Base-by-base conservation (phyloP, 1,140 invertebrate species). In the Aphaenogaster rudis region DNA sequence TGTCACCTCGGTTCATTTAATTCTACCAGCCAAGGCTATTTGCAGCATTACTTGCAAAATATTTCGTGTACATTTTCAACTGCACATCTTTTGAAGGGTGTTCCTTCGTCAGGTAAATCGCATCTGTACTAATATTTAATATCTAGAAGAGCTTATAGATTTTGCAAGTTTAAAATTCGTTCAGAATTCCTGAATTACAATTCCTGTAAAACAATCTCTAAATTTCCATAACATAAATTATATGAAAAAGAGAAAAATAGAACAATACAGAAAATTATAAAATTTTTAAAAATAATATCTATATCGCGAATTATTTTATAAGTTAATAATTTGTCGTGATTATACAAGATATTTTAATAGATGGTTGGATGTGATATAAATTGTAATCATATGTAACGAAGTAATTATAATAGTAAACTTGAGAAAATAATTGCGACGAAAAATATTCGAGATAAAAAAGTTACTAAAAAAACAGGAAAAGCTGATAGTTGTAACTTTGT, bases 31-130 rank as follows among this genome's bases (percentile, higher is more conserved):
- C 90, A 39, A 33, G 66, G 81, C 86, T 94, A 91, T 94, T 94
- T 94, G 87, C 93, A 81, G 90, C 92, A 94, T 94, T 94, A 93
- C 92, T 94, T 92, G 91, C 89, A 94, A 94, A 94, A 91, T 93
- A 92, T 94, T 93, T 93, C 93, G 92, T 93, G 92, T 92, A 93
- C 91, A 90, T 92, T 90, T 88, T 82, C 84, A 84, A 69, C 66
- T 77, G 82, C 42, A 50, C 57, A 61, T 76, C 79, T 85, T 74
- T 88, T 71, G 48, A 86, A 59, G 50, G 13, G 33, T 66, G 69
- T 76, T 74, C 42, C 33, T 50, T 61, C 67, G 42, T 59, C 54
- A 61, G 50, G 57, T 61, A 84, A 84, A 74, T 84, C 54, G 39
- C 52, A 48, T 48, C 67, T 48, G 36, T 52, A 57, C 39, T 80